A percentile compares a stretch with the other conserved stretches of the same genome.
Conservation (phyloP, 2,113 vertebrate species). For the Pseudolaguvia tuberculata region DNA sequence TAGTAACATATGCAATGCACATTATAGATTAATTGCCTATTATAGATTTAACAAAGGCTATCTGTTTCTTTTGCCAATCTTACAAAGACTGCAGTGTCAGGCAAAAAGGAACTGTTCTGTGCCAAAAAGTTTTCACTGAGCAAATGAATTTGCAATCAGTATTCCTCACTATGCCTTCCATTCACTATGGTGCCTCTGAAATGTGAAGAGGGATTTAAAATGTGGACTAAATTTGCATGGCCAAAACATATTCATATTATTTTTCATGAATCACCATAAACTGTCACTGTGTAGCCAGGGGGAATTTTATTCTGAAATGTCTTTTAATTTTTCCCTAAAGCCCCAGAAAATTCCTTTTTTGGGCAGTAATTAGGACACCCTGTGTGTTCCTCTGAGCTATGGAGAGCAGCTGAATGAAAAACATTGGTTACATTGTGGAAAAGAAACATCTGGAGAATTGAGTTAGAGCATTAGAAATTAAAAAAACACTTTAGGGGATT, state of each 20-base stretch:
- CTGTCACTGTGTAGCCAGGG: constrained; percentile 11
- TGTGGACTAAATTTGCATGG: constrained; percentile 17
- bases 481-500: constrained; percentile 34
- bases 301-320: constrained; percentile 26
- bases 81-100: constrained; percentile 38
- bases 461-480: constrained; percentile 35
- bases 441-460: constrained; percentile 45
- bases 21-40: not conserved
- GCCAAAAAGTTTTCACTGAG: constrained; percentile 48
- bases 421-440: constrained; percentile 42
- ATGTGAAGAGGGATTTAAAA: constrained; percentile 35
- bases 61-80: constrained; percentile 44
- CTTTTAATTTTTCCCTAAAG: constrained; percentile 35
- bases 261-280: constrained; percentile 41
- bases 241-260: constrained; percentile 33
- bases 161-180: constrained; percentile 42
- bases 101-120: constrained; percentile 28
- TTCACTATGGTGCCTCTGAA: constrained; percentile 41
- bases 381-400: constrained; percentile 25
- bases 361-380: constrained; percentile 44
- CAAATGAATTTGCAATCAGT: constrained; percentile 45
- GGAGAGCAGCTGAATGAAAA: constrained; percentile 40
- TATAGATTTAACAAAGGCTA: constrained; percentile 43
- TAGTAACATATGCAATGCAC: constrained; percentile 32
- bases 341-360: not conserved